phyloP scores from a whole-genome alignment of 2,113 vertebrate species.

The Nipponia nippon region DNA sequence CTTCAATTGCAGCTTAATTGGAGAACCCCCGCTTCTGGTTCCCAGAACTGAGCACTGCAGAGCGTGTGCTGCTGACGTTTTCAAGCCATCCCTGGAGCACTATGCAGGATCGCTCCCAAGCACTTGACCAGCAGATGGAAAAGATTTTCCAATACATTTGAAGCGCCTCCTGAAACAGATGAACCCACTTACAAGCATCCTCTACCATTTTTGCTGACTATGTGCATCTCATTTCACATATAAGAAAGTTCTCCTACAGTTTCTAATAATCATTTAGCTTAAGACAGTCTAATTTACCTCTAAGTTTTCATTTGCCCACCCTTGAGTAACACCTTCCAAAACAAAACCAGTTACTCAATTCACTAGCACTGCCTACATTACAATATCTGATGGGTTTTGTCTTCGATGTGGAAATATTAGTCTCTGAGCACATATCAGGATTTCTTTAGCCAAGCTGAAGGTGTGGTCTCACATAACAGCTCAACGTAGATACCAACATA shows the following conservation, averaged over 20 bases:
- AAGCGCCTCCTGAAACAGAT: background rate
- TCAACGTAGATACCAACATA: background rate
- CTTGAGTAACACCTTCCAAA: background rate
- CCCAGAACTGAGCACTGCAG: background rate
- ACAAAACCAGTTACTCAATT: background rate
- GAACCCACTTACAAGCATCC: background rate
- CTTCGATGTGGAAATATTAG: background rate
- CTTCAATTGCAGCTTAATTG: background rate
- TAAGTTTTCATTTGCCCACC: background rate
- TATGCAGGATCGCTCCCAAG: background rate
- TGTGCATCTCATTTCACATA: background rate
- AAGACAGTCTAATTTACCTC: background rate
- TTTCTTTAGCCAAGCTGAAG: background rate
- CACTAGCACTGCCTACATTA: background rate
- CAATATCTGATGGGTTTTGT: background rate
- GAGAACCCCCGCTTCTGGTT: background rate
- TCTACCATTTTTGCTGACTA: background rate
- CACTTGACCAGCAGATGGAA: background rate
- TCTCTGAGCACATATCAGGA: background rate
- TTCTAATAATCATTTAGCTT: background rate
- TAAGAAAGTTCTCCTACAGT: background rate
- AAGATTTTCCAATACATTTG: background rate
- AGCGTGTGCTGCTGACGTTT: rapidly evolving
- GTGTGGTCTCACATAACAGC: background rate
- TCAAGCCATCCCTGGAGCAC: background rate